Evolutionary conservation across 2,888 invertebrate species (phyloP).

Genomic region (Chelonus formosanus): DNA sequence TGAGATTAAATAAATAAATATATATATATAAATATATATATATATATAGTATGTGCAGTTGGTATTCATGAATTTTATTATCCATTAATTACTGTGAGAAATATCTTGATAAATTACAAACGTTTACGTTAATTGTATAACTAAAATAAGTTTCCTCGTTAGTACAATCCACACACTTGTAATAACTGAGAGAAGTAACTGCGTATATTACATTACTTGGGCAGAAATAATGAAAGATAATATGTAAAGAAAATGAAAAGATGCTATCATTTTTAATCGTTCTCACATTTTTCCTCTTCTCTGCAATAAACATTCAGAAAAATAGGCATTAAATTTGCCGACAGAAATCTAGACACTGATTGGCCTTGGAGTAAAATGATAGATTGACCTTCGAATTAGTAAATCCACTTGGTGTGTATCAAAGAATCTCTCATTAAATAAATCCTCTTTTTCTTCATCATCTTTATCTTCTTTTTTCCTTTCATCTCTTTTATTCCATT

Average conservation of each 20-base stretch:
- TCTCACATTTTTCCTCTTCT: too few relatives aligned
- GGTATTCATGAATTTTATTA: background rate
- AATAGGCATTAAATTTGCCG: background rate
- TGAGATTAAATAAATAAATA: too few relatives aligned
- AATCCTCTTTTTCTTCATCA: background rate
- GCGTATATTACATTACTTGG: too few relatives aligned
- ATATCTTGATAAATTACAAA: background rate
- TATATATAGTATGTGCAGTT: too few relatives aligned
- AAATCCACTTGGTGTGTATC: background rate
- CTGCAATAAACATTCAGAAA: too few relatives aligned
- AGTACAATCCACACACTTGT: too few relatives aligned
- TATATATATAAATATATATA: too few relatives aligned
- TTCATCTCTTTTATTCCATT: background rate
- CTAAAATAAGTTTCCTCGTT: background rate
- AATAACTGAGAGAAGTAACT: too few relatives aligned
- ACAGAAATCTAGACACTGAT: background rate
- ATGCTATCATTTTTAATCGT: too few relatives aligned
- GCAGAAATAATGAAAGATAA: too few relatives aligned
- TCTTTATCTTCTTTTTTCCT: background rate
- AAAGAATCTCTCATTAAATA: background rate
- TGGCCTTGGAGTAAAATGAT: background rate
- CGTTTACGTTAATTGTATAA: background rate
- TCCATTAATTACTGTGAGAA: slow-evolving; percentile 7
- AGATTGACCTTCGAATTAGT: slow-evolving; percentile 4
- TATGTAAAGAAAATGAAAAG: too few relatives aligned